Base-by-base conservation (phyloP, 2,888 invertebrate species). In the Trachelus tabidus region DNA sequence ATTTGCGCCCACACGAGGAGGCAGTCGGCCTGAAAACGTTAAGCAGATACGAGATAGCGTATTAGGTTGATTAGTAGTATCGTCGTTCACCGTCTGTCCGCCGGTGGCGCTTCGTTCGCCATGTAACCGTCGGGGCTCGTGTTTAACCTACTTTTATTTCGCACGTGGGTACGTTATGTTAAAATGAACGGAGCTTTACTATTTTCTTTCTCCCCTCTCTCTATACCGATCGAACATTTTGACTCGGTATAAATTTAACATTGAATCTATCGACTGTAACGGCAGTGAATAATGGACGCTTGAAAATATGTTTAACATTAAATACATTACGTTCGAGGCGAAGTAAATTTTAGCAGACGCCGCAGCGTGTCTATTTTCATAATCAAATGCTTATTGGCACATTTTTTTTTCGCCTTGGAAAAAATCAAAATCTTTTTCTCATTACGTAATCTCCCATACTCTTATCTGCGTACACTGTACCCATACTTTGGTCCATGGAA, bases 101-200 rank as follows among this genome's bases (percentile, higher is more conserved):
- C 2, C 56, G 23, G 56, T 56, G 56, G 56, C 56, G 56, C 56
- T 23, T 1, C 9, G 23, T 0, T 15, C 56, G 56, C 4, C 40
- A 0, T 40, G 15, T 40, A 15, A 40, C 40, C 6, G 15, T 40
- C 40, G 3, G 3, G 30, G 11, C 71, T 34, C 71, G 71, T 71
- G 71, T 71, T 71, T 31, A 71, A 71, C 71, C 71, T 71, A 71
- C 31, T 71, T 71, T 31, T 31, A 6, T 23, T 56, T 71, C 71
- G 71, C 71, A 71, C 31, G 71, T 33, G 71, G 71, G 3, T 71
- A 12, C 71, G 33, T 12, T 71, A 12, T 12, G 9, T 9, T 3
- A 12, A 71, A 31, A 31, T 9, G 11, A 71, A 71, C 31, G 71
- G 3, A 23, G 3, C 12, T 33, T 31, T 31, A 31, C 12, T 11